phyloP scores from a whole-genome alignment of 2,888 invertebrate genomes.

The Agrotis ipsilon region DNA sequence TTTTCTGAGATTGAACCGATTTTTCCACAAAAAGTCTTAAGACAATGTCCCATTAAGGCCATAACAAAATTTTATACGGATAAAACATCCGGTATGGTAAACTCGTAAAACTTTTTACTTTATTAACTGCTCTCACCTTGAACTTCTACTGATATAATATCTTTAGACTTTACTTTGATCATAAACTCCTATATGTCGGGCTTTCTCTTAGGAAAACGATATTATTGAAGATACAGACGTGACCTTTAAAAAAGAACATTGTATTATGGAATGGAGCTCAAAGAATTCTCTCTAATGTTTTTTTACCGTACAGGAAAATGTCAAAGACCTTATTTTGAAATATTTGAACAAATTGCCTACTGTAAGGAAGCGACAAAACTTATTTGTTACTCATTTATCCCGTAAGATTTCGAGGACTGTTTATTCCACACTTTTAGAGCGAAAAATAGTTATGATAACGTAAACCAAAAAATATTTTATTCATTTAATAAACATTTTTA shows the following conservation, averaged over 20 bases:
- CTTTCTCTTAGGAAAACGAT: conserved; percentile 18
- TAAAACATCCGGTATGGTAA: too few relatives aligned
- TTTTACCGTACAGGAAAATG: neutral
- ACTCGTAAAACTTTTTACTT: neutral
- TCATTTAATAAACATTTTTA: conserved; percentile 4
- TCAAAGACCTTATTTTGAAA: conserved; percentile 4
- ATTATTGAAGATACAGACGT: neutral
- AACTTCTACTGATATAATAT: conserved; percentile 18
- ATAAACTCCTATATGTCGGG: neutral
- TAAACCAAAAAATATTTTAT: neutral
- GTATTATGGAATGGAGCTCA: neutral
- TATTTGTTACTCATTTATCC: neutral
- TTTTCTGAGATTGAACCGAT: too few relatives aligned
- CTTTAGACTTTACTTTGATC: conserved; percentile 20
- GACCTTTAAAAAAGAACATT: conserved; percentile 11
- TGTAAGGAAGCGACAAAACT: neutral
- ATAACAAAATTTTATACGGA: too few relatives aligned
- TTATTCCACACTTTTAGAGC: too few relatives aligned
- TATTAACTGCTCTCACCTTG: neutral
- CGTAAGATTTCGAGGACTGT: too few relatives aligned
- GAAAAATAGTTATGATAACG: too few relatives aligned
- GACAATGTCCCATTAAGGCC: too few relatives aligned
- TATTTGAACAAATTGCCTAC: neutral
- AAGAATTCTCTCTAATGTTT: conserved; percentile 13
- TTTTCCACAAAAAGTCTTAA: too few relatives aligned